Percentiles rank a stretch among this genome's conserved stretches.
Evolutionary conservation across 1,140 invertebrate species (phyloP).

Genomic region (Venturia canescens): DNA sequence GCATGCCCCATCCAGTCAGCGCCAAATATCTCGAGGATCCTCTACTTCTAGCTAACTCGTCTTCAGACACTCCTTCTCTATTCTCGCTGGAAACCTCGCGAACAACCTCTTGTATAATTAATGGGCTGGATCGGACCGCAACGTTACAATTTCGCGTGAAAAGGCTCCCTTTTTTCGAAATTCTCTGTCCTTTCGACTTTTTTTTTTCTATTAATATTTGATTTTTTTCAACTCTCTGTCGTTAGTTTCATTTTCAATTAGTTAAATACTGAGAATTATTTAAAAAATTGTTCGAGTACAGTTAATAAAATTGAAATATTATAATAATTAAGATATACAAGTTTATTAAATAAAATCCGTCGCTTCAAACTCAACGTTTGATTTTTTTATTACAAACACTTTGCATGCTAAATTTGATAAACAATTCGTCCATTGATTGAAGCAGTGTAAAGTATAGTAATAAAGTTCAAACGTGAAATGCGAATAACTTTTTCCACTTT

Average conservation of each 20-base stretch:
- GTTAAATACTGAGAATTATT: no score
- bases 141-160: not conserved
- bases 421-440: no score
- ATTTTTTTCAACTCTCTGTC: not conserved
- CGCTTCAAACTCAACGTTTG: no score
- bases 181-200: not conserved
- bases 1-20: not conserved
- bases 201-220: not conserved
- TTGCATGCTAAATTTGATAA: no score
- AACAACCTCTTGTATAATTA: conserved; percentile 17
- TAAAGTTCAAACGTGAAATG: no score
- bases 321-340: no score
- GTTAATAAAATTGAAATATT: no score
- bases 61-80: conserved; percentile 14
- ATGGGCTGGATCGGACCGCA: not conserved
- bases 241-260: not conserved
- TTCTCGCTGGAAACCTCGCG: not conserved
- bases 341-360: no score
- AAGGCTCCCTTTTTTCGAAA: not conserved
- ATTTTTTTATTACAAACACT: no score
- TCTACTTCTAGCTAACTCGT: conserved; percentile 13
- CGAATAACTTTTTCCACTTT: no score
- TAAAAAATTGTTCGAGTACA: no score
- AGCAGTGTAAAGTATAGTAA: no score
- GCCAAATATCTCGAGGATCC: conserved; percentile 26